phyloP scores from a whole-genome alignment of 2,113 vertebrate species.

The Saccopteryx leptura region DNA sequence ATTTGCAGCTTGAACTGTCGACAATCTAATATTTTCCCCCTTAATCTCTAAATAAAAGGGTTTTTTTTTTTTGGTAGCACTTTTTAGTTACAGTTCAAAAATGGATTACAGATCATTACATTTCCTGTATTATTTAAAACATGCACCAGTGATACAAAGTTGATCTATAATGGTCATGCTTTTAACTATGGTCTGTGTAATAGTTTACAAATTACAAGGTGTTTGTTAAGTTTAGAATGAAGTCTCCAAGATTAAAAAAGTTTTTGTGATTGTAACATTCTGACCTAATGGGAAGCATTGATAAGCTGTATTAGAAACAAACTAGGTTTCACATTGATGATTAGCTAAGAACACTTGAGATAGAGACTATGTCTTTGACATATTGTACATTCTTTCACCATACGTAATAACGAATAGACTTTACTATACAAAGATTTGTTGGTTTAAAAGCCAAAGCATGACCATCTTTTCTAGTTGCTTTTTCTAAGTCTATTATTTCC shows the following conservation, averaged over 20 bases:
- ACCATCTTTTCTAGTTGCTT: not conserved
- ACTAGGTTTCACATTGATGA: not conserved
- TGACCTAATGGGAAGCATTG: not conserved
- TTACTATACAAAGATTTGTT: not conserved
- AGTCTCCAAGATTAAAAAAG: not conserved
- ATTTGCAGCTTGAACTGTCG: constrained; percentile 34
- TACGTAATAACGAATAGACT: not conserved
- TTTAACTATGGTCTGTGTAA: not conserved
- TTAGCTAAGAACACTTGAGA: not conserved
- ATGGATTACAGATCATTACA: not conserved
- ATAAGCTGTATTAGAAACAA: not conserved
- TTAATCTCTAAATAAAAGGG: constrained; percentile 22
- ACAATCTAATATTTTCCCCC: not conserved
- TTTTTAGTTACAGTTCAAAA: constrained; percentile 41
- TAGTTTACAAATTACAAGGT: not conserved
- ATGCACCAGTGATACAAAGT: not conserved
- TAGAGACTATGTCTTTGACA: not conserved
- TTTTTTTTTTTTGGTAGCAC: constrained; percentile 40
- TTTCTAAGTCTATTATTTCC: rapidly evolving
- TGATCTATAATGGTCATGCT: not conserved
- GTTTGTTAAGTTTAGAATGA: not conserved
- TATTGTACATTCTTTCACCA: not conserved
- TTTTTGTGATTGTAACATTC: not conserved
- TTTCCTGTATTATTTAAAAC: constrained; percentile 53
- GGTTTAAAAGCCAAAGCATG: not conserved